Percentiles rank a stretch among this genome's conserved stretches.
Conservation (phyloP, 2,888 invertebrate genomes). For the Drosophila mulleri region DNA sequence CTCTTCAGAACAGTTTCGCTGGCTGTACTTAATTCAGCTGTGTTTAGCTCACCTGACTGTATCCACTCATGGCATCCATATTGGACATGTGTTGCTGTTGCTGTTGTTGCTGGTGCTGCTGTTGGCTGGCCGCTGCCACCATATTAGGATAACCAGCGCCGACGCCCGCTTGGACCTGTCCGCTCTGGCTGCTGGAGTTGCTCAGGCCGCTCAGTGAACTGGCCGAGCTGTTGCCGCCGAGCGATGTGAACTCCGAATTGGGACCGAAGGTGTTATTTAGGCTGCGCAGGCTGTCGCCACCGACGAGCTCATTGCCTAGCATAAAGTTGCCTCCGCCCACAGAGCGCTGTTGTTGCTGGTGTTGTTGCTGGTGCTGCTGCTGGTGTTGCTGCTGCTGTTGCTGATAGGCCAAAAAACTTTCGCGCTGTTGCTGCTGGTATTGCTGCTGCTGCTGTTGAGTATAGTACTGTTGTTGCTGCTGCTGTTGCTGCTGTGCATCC, state of each 20-base stretch:
- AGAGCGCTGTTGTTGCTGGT: slow-evolving; percentile 63
- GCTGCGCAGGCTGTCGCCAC: slow-evolving; percentile 84
- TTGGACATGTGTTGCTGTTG: slow-evolving; percentile 74
- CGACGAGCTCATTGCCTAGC: slow-evolving; percentile 77
- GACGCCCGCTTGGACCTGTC: slow-evolving; percentile 33
- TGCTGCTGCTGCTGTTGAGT: slow-evolving; percentile 65
- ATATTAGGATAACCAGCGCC: slow-evolving; percentile 45
- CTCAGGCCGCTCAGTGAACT: slow-evolving; percentile 57
- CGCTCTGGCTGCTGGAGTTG: slow-evolving; percentile 54
- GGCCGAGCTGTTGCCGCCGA: slow-evolving; percentile 57
- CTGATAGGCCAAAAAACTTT: slow-evolving; percentile 59
- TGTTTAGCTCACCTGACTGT: slow-evolving; percentile 82
- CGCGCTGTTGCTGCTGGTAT: slow-evolving; percentile 68
- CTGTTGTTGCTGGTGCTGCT: slow-evolving; percentile 75
- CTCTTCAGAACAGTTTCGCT: not conserved
- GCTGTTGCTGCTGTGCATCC: slow-evolving; percentile 75
- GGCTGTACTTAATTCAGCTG: not conserved
- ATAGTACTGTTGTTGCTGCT: slow-evolving; percentile 71
- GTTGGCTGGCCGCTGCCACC: slow-evolving; percentile 82
- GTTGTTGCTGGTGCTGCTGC: slow-evolving; percentile 42
- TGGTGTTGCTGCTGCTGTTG: slow-evolving; percentile 84
- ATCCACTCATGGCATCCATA: slow-evolving; percentile 85
- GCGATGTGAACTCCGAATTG: slow-evolving; percentile 84
- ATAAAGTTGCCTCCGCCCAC: slow-evolving; percentile 72
- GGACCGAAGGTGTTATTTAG: slow-evolving; percentile 85